phyloP scores from a whole-genome alignment of 2,888 invertebrate species.

The Acrobeloides nanus region DNA sequence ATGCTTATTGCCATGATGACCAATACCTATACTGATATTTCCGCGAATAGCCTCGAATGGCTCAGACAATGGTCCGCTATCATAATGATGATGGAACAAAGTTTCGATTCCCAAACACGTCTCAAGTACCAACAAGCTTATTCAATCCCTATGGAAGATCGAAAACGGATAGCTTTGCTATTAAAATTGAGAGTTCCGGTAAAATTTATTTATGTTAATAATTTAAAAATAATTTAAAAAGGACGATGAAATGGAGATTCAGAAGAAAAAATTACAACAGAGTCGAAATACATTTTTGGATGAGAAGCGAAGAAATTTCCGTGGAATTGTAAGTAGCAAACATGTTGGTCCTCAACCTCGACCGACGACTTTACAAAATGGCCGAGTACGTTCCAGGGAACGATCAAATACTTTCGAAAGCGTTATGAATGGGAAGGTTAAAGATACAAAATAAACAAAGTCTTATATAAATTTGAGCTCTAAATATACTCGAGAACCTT shows the following conservation, averaged over 20 bases:
- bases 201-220: neutral
- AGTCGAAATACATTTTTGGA: conserved; percentile 75
- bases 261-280: conserved; percentile 85
- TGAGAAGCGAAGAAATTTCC: conserved; percentile 61
- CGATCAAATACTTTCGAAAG: too few relatives aligned
- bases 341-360: too few relatives aligned
- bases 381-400: too few relatives aligned
- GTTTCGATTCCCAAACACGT: conserved; percentile 80
- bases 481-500: too few relatives aligned
- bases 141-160: conserved; percentile 69
- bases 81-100: conserved; percentile 88
- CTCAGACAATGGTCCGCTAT: conserved; percentile 95
- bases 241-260: conserved; percentile 86
- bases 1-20: conserved; percentile 83
- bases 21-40: conserved; percentile 94
- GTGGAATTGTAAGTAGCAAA: too few relatives aligned
- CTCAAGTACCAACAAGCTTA: conserved; percentile 77
- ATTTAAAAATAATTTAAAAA: conserved; percentile 53
- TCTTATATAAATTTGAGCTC: too few relatives aligned
- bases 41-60: conserved; percentile 94
- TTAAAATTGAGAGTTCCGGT: conserved; percentile 34
- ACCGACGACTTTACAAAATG: too few relatives aligned
- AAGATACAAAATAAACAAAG: too few relatives aligned
- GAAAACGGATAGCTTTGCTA: conserved; percentile 36
- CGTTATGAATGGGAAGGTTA: too few relatives aligned